A percentile compares a stretch with the other conserved stretches of the same genome.
Evolutionary conservation across 2,113 vertebrate species (phyloP).

Genomic region (human): GRCh38 chr20:52406001-52406500

Average conservation of each 20-base stretch:
- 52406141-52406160: background rate
- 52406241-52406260: background rate
- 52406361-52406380: background rate
- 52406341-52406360: background rate
- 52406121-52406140: background rate
- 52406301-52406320: background rate
- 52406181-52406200: background rate
- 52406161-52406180: background rate
- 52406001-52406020: background rate
- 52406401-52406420: background rate
- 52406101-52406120: background rate
- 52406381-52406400: background rate
- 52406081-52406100: background rate
- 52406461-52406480: background rate
- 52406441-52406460: background rate
- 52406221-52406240: background rate
- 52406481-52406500: background rate
- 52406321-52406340: background rate
- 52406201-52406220: background rate
- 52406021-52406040: background rate
- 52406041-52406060: background rate
- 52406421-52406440: background rate
- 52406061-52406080: background rate
- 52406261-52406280: background rate
- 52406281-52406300: background rate